Evolutionary conservation across 2,888 invertebrate species (phyloP), one percentile per base, ranked within the genome.

Genomic region (Sesia apiformis): DNA sequence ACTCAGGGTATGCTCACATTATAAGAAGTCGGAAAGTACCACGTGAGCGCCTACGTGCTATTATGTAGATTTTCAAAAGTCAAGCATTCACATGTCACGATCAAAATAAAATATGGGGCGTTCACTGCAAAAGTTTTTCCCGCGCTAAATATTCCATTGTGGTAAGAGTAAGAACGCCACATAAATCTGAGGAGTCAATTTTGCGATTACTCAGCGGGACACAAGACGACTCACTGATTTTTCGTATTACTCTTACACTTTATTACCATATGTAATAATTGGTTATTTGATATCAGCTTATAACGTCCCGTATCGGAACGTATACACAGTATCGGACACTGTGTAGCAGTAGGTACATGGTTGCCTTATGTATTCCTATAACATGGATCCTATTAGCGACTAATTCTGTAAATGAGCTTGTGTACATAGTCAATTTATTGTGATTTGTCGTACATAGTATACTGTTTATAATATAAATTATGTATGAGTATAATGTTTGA

Each of bases 131-230:
- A 46, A 81, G 82, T 79, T 80, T 78, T 72, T 74, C 65, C 69
- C 70, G 69, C 69, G 77, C 23, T 76, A 78, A 81, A 81, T 79
- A 81, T 79, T 76, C 78, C 78, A 80, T 80, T 82, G 80, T 78
- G 74, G 72, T 63, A 63, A 52, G 46, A 23, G 46, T 46, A n/a
- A n/a, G n/a, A 46, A 46, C 41, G 5, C 7, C 65, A 67, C 72
- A 76, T 81, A 78, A 79, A 81, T 83, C 74, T 72, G 70, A 67
- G 69, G 65, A 74, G 74, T 72, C 72, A 75, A 80, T 72, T 77
- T 74, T 68, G 46, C 76, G 74, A 83, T 83, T 78, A 82, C 78
- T 81, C 83, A 81, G 46, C 72, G 72, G 68, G 72, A 70, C 63
- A 72, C 73, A 74, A 74, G 69, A 73, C 68, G 65, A 68, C 70